Evolutionary conservation across 1,140 invertebrate genomes (phyloP).

Genomic region (Hylyphantes graminicola): DNA sequence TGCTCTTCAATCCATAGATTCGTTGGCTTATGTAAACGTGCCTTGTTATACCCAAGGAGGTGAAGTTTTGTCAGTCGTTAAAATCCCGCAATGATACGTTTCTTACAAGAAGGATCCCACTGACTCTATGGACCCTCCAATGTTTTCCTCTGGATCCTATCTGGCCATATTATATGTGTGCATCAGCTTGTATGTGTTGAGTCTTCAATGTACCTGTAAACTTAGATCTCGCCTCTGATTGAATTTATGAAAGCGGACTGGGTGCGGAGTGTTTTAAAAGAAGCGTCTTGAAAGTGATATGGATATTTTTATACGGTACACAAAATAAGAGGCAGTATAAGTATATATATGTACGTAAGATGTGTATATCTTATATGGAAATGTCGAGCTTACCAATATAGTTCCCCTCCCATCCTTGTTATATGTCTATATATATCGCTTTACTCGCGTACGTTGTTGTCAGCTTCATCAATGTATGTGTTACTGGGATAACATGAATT

Average conservation of each 20-base stretch:
- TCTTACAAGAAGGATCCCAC: not conserved
- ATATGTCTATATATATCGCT: slow-evolving; percentile 18
- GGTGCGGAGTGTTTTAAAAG: slow-evolving; percentile 22
- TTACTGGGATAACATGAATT: too few relatives aligned
- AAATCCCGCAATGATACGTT: too few relatives aligned
- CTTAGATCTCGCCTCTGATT: slow-evolving; percentile 31
- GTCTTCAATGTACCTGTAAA: not conserved
- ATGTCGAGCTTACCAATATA: slow-evolving; percentile 51
- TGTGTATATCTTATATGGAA: slow-evolving; percentile 32
- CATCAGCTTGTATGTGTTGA: slow-evolving; percentile 20
- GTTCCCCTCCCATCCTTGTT: slow-evolving; percentile 21
- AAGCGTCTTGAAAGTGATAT: slow-evolving; percentile 4
- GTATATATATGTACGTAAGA: slow-evolving; percentile 27
- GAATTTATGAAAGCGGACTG: slow-evolving; percentile 29
- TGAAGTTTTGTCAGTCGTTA: too few relatives aligned
- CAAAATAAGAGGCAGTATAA: slow-evolving; percentile 32
- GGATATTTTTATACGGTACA: slow-evolving; percentile 50
- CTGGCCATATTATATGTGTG: not conserved
- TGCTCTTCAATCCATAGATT: too few relatives aligned
- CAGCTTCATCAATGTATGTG: too few relatives aligned
- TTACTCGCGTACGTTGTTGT: slow-evolving; percentile 14
- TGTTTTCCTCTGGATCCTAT: too few relatives aligned
- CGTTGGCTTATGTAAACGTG: too few relatives aligned
- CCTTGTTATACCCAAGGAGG: too few relatives aligned
- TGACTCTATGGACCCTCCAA: not conserved